phyloP scores from a whole-genome alignment of 2,888 invertebrate species.

The Drosophila paucipuncta region DNA sequence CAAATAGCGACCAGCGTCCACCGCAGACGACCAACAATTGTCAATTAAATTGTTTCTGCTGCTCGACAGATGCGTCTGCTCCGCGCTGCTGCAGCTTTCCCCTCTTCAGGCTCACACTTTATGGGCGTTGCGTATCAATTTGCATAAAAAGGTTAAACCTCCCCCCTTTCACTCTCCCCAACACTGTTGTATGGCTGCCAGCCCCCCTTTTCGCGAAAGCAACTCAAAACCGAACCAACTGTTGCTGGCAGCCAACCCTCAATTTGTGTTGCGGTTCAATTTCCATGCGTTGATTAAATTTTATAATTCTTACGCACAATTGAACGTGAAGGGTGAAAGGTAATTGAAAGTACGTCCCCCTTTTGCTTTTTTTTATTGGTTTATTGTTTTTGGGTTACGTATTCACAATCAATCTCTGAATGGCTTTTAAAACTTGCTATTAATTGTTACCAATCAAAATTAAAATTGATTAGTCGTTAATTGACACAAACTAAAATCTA shows the following conservation, averaged over 20 bases:
- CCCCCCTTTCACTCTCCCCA: background rate
- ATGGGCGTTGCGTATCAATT: constrained; percentile 45
- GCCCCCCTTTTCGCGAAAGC: background rate
- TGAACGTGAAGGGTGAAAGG: constrained; percentile 16
- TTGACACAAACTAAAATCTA: background rate
- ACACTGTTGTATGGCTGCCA: background rate
- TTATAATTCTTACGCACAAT: constrained; percentile 70
- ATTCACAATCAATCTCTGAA: constrained; percentile 5
- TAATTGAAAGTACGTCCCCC: constrained; percentile 22
- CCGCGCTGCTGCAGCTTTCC: background rate
- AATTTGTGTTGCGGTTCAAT: constrained; percentile 25
- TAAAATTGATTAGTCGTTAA: background rate
- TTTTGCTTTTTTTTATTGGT: constrained; percentile 1
- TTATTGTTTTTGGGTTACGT: background rate
- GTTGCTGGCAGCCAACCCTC: constrained; percentile 46
- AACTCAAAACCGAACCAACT: constrained; percentile 35
- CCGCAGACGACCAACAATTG: constrained; percentile 39
- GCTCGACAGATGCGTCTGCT: constrained; percentile 29
- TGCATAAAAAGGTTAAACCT: constrained; percentile 48
- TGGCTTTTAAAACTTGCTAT: constrained; percentile 22
- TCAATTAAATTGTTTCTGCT: constrained; percentile 46
- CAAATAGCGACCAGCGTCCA: constrained; percentile 27
- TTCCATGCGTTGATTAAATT: constrained; percentile 68
- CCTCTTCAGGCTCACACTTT: constrained; percentile 15
- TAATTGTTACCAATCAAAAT: constrained; percentile 16